A percentile compares a stretch with the other conserved stretches of the same genome.
These are phyloP conservation scores for Carcharodon carcharias DNA, from an alignment of 2,797 vertebrate genomes.

Conservation along the genomic window DNA sequence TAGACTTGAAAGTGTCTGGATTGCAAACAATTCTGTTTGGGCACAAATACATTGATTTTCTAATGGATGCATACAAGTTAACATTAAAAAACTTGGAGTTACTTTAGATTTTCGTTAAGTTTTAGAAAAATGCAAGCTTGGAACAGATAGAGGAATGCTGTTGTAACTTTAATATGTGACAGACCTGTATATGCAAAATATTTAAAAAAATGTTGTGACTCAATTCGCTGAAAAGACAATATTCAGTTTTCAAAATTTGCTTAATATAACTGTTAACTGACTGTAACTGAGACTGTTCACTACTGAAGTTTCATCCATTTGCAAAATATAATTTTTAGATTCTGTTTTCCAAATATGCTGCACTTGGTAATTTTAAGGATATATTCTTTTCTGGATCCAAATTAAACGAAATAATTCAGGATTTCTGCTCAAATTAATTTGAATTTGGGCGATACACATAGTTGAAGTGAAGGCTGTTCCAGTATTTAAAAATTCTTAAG, in stretches of 20 bases:
- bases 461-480: neutral
- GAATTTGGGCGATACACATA: neutral
- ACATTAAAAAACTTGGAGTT: neutral
- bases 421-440: neutral
- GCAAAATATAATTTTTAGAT: neutral
- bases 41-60: neutral
- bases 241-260: neutral
- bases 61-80: neutral
- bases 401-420: neutral
- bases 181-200: neutral
- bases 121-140: slow-evolving; percentile 35
- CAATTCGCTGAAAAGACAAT: neutral
- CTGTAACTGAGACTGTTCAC: neutral
- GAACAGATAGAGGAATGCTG: slow-evolving; percentile 42
- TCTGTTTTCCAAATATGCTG: neutral
- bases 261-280: neutral
- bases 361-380: neutral
- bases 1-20: slow-evolving; percentile 34
- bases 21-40: neutral
- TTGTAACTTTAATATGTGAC: neutral
- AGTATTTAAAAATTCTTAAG: neutral
- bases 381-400: neutral
- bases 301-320: neutral
- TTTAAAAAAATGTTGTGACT: neutral
- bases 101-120: neutral